These are phyloP conservation scores for Psophia crepitans DNA, from an alignment of 2,113 vertebrate species.

Conservation along the genomic window DNA sequence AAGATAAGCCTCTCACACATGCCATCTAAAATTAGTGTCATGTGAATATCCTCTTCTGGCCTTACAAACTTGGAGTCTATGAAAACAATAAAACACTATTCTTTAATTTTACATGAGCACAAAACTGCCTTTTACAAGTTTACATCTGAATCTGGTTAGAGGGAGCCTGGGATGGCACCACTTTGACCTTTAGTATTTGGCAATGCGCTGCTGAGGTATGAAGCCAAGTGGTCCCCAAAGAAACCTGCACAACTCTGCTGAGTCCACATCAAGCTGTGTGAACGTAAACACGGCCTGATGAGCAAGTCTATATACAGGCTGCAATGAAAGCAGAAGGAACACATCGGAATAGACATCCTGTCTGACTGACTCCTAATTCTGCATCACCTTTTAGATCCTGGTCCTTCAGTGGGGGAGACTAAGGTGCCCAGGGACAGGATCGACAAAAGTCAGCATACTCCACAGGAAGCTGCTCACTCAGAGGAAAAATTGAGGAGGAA, in stretches of 20 bases:
- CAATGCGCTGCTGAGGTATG: background rate
- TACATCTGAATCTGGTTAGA: slow-evolving; percentile 32
- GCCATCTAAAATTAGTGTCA: slow-evolving; percentile 25
- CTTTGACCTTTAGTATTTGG: background rate
- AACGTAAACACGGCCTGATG: background rate
- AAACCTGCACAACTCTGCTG: background rate
- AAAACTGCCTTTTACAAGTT: slow-evolving; percentile 21
- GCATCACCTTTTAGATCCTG: background rate
- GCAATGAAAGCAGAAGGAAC: background rate
- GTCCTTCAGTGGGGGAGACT: background rate
- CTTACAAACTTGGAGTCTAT: background rate
- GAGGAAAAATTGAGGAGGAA: background rate
- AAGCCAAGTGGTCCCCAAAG: background rate
- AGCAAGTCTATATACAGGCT: background rate
- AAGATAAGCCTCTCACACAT: background rate
- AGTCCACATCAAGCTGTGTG: background rate
- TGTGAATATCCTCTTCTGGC: slow-evolving; percentile 42
- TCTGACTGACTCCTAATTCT: background rate
- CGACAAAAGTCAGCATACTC: background rate
- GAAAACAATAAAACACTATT: slow-evolving; percentile 47
- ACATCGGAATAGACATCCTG: background rate
- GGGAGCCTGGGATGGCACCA: background rate
- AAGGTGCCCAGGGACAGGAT: background rate
- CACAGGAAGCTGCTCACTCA: background rate
- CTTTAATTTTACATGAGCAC: slow-evolving; percentile 22